A percentile compares a stretch with the other conserved stretches of the same genome.
Evolutionary conservation across 2,888 invertebrate species (phyloP).

Genomic region (Pammene fasciana): DNA sequence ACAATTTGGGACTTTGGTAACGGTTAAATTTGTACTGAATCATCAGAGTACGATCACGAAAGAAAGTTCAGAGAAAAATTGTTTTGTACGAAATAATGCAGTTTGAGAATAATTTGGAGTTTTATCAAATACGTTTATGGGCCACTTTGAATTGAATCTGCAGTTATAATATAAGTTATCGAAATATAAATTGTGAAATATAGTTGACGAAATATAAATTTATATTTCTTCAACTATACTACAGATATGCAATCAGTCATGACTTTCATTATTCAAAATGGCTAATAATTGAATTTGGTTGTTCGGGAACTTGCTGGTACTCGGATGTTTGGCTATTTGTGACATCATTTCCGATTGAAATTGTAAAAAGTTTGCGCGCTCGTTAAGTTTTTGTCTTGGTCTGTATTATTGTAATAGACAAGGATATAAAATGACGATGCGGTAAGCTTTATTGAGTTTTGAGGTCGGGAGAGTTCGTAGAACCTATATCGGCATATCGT

Average conservation of each 20-base stretch:
- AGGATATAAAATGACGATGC: not conserved
- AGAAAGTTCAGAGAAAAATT: too few species aligned
- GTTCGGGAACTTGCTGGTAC: constrained; percentile 10
- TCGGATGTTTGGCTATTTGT: not conserved
- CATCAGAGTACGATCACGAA: too few species aligned
- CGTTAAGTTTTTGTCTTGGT: not conserved
- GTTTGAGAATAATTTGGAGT: too few species aligned
- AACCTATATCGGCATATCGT: not conserved
- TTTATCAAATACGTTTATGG: not conserved
- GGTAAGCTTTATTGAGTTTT: not conserved
- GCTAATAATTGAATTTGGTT: not conserved
- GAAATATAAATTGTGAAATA: too few species aligned
- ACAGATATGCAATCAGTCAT: too few species aligned
- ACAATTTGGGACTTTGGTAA: too few species aligned
- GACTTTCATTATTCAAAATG: not conserved
- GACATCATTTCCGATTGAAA: not conserved
- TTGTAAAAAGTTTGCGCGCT: not conserved
- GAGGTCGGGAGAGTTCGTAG: not conserved
- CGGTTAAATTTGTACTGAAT: too few species aligned
- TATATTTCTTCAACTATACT: too few species aligned
- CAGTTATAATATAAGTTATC: too few species aligned
- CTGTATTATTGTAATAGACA: constrained; percentile 6
- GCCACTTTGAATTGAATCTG: not conserved
- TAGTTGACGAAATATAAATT: too few species aligned
- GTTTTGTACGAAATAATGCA: too few species aligned